phyloP scores from a whole-genome alignment of 2,797 vertebrate genomes.

The Typhlichthys eigenmanni region DNA sequence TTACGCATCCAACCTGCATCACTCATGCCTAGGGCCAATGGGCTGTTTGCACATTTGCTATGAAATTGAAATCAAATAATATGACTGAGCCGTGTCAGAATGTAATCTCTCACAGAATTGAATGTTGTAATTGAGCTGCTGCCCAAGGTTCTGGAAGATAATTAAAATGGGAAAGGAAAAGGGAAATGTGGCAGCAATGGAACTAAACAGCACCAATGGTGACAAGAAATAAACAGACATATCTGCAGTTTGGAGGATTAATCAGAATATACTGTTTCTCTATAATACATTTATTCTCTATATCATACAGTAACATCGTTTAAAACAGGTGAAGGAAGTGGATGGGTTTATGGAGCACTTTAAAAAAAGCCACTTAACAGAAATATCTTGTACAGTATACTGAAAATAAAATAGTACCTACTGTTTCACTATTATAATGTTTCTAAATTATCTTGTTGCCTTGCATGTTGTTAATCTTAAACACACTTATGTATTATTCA shows the following conservation, averaged over 20 bases:
- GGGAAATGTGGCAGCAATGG: conserved; percentile 31
- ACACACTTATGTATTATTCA: too few species aligned
- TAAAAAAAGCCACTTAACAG: too few species aligned
- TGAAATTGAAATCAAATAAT: conserved; percentile 75
- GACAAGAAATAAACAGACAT: conserved; percentile 49
- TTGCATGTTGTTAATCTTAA: too few species aligned
- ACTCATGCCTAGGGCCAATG: conserved; percentile 66
- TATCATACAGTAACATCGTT: not conserved
- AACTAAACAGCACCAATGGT: conserved; percentile 37
- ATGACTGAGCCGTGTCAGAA: conserved; percentile 72
- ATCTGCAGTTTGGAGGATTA: conserved; percentile 41
- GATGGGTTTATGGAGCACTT: too few species aligned
- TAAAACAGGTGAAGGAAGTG: not conserved
- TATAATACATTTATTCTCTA: not conserved
- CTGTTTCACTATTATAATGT: too few species aligned
- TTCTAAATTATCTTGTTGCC: too few species aligned
- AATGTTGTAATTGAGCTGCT: conserved; percentile 68
- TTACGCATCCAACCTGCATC: conserved; percentile 61
- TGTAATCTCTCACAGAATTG: conserved; percentile 70
- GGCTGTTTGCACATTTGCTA: conserved; percentile 67
- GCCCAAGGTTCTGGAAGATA: conserved; percentile 67
- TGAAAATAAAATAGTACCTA: too few species aligned
- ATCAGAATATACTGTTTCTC: conserved; percentile 29
- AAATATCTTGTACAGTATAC: too few species aligned
- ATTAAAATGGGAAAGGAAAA: conserved; percentile 58